Conservation (phyloP, 2,797 vertebrate genomes). For the Typhlichthys subterraneus region DNA sequence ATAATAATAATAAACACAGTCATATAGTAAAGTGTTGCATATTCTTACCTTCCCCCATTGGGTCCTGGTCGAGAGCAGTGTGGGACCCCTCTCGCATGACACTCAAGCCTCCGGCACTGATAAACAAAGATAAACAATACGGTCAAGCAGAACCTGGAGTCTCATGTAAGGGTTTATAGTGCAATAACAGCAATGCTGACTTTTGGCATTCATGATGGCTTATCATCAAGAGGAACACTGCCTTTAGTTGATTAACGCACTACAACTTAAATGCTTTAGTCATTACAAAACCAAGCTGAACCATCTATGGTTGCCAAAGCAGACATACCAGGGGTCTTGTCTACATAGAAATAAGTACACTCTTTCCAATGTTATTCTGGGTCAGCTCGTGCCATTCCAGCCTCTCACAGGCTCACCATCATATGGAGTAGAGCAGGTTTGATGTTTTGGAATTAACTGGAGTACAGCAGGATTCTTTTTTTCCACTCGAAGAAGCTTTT, state of each 20-base stretch:
- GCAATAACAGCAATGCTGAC: constrained; percentile 14
- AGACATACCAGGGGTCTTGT: constrained; percentile 39
- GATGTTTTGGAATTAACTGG: constrained; percentile 34
- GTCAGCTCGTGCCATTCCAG: constrained; percentile 48
- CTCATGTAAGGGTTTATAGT: constrained; percentile 19
- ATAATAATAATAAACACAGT: constrained; percentile 1
- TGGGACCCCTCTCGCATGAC: constrained; percentile 82
- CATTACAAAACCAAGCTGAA: background rate
- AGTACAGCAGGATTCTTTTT: constrained; percentile 11
- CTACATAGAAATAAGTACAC: constrained; percentile 56
- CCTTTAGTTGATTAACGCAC: background rate
- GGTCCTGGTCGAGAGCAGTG: constrained; percentile 69
- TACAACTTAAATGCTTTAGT: background rate
- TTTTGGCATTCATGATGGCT: constrained; percentile 6
- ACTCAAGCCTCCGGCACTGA: constrained; percentile 72
- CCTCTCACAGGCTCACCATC: constrained; percentile 31
- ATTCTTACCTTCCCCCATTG: constrained; percentile 83
- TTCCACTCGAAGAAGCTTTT: too few relatives aligned
- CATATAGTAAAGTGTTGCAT: background rate
- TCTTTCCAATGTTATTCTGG: constrained; percentile 65
- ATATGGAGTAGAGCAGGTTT: constrained; percentile 25
- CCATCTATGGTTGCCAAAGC: constrained; percentile 32
- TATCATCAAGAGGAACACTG: background rate
- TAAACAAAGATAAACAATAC: constrained; percentile 42
- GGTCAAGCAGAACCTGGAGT: constrained; percentile 32